Evolutionary conservation across 2,113 vertebrate genomes (phyloP).

Genomic region (Narcine bancroftii): DNA sequence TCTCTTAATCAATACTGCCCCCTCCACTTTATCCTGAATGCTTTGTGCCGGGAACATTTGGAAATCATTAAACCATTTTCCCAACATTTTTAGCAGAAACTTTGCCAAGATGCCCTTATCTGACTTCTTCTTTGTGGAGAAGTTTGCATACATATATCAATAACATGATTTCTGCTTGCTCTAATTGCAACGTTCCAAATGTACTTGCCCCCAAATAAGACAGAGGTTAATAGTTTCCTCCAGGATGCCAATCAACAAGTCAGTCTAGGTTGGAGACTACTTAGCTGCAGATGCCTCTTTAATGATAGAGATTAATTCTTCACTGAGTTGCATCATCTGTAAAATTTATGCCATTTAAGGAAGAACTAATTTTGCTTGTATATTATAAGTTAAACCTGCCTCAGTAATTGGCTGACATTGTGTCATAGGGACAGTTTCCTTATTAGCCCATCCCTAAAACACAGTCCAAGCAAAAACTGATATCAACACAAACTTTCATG

Average conservation of each 20-base stretch:
- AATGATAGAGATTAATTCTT: not conserved
- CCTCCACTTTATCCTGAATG: no score
- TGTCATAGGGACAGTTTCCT: not conserved
- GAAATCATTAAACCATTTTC: not conserved
- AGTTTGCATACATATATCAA: not conserved
- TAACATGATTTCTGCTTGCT: not conserved
- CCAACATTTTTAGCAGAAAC: not conserved
- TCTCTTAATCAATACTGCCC: no score
- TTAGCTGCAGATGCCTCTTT: not conserved
- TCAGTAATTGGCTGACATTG: no score
- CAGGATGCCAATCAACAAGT: not conserved
- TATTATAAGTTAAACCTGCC: not conserved
- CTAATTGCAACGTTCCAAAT: not conserved
- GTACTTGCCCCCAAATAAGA: not conserved
- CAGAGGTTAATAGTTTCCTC: not conserved
- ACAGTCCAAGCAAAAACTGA: not conserved
- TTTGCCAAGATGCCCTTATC: not conserved
- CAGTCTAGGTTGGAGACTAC: not conserved
- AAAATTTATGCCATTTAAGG: not conserved
- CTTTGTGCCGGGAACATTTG: no score
- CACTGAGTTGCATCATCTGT: not conserved
- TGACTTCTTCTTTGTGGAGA: not conserved
- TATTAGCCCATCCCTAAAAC: not conserved
- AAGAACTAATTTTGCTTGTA: not conserved
- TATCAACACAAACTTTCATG: not conserved